Base-by-base conservation (phyloP, 2,888 invertebrate genomes). In the Caenorhabditis sp. region DNA sequence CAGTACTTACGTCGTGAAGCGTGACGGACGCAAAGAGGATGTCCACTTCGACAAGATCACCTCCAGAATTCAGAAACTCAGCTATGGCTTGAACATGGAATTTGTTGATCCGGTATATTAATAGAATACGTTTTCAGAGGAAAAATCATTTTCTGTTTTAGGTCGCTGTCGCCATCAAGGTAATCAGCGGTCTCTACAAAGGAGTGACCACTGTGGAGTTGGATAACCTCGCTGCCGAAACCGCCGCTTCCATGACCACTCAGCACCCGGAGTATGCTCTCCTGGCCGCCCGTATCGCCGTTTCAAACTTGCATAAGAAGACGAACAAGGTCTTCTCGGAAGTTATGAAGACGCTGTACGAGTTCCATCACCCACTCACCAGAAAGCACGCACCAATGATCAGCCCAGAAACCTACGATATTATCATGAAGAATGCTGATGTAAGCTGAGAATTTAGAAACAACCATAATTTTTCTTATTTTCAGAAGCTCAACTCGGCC, bases 41-140 rank as follows among this genome's bases (percentile, higher is more conserved):
- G 96, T 98, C 0, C 96, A 97, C 93, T 95, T 98, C 92, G 98
- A 99, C 93, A 99, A 99, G 94, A 99, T 99, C 81, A 98, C 98
- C 0, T 96, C 96, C 0, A 94, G 98, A 90, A 96, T 99, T 61
- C 95, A 95, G 90, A 98, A 98, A 92, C 94, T 98, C 72, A 97
- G 98, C 92, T 97, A 98, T 93, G 96, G 96, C 24, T 93, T 99
- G 64, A 96, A 98, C 92, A 95, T 95, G 95, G 97, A 98, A 85
- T 98, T 95, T 93, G 95, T 99, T 26, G 97, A 98, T 92, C 97
- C 98, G 35, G 97, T 97, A 94, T 40, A 40, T 40, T 40, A 94
- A 13, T 20, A 51, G 18, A n/a, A n/a, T n/a, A n/a, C n/a, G n/a
- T n/a, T 13, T 2, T 35, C 6, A 28, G 35, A 26, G 1, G 15